Percentiles rank a stretch among this genome's conserved stretches.
Conservation (phyloP, 2,113 vertebrate species). For the Crocuta crocuta region DNA sequence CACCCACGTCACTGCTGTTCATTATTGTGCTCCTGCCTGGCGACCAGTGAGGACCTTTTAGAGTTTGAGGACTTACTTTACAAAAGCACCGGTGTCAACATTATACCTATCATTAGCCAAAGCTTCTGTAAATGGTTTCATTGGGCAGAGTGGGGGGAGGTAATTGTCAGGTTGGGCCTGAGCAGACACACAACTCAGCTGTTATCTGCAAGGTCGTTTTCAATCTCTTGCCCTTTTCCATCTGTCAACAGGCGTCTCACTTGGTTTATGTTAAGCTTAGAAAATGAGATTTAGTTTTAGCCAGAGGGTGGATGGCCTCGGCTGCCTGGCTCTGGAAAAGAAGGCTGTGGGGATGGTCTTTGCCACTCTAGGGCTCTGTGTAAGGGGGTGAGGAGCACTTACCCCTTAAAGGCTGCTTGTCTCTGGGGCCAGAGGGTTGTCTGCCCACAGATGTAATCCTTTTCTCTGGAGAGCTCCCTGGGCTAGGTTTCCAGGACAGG, state of each 20-base stretch:
- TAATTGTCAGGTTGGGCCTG: not conserved
- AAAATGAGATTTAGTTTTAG: constrained; percentile 26
- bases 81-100: not conserved
- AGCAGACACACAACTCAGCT: not conserved
- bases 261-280: constrained; percentile 3
- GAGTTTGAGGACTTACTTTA: not conserved
- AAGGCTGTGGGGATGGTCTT: not conserved
- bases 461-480: accelerated
- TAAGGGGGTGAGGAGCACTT: not conserved
- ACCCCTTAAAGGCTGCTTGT: not conserved
- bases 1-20: not conserved
- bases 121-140: not conserved
- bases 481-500: not conserved
- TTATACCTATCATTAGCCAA: not conserved
- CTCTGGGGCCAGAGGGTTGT: not conserved
- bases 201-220: not conserved
- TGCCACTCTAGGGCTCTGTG: not conserved
- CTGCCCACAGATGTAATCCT: not conserved
- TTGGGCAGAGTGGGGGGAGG: accelerated
- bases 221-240: constrained; percentile 6
- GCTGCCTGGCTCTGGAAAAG: not conserved
- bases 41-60: not conserved
- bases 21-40: not conserved
- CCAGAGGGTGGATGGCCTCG: not conserved
- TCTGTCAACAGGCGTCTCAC: not conserved